phyloP scores from a whole-genome alignment of 2,113 vertebrate species.

The Thalassarche chlororhynchos region DNA sequence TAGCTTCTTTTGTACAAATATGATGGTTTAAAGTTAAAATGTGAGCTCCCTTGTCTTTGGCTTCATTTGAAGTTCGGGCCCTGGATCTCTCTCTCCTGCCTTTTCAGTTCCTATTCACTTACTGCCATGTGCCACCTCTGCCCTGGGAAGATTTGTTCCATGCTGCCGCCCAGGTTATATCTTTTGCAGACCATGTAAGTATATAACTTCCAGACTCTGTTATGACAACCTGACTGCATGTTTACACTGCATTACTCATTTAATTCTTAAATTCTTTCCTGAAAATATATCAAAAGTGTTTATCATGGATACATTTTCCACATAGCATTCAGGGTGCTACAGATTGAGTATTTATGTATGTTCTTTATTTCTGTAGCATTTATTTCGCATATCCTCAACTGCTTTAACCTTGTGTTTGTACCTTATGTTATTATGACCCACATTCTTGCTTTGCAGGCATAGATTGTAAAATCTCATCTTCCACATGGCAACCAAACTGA shows the following conservation, averaged over 20 bases:
- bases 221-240: neutral
- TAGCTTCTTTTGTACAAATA: neutral
- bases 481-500: neutral
- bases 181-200: neutral
- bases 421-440: neutral
- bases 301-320: neutral
- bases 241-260: neutral
- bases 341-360: neutral
- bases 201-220: neutral
- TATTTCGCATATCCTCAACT: neutral
- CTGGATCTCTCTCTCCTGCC: neutral
- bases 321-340: neutral
- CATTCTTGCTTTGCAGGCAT: neutral
- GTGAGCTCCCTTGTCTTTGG: neutral
- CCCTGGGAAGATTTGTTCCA: neutral
- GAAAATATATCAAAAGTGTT: neutral
- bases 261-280: neutral
- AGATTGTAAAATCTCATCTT: neutral
- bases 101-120: neutral
- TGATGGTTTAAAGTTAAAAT: neutral
- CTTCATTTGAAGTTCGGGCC: neutral
- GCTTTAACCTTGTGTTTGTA: neutral
- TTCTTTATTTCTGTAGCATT: neutral
- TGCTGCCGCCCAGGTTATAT: neutral
- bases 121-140: neutral